Base-by-base conservation (phyloP, 1,140 invertebrate species). In the Carcinoscorpius rotundicauda region DNA sequence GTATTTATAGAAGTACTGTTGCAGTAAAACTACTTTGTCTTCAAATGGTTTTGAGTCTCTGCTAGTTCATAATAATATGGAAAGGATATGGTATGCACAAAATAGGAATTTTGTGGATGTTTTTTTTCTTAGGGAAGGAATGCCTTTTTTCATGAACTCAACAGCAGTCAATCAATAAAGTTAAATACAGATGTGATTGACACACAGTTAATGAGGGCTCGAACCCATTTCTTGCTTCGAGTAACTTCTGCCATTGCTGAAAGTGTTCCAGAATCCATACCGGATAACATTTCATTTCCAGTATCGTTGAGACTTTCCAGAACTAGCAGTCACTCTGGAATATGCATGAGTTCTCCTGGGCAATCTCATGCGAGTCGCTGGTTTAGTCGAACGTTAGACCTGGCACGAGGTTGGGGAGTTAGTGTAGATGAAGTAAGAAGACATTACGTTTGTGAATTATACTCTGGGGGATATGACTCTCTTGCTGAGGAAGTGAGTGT, bases 371-470 rank as follows among this genome's bases (percentile, higher is more conserved):
- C 29, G 29, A 71, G 68, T 53, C 65, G 62, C 52, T 69, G 67
- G 67, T 68, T 73, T 89, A 87, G 84, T 86, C 89, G 77, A 76
- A 83, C 71, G 83, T 84, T 85, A 58, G 80, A 79, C 29, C 75
- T 96, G 49, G 87, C 87, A 0, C 82, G 84, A 56, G 82, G 87
- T 61, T 95, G 93, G 90, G 82, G 84, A 65, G 76, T 94, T 51
- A 85, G 90, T 73, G 79, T 82, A 29, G 88, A 91, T 71, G 81
- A 84, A 68, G 76, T 95, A 52, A 82, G 84, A 69, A 81, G 86
- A 70, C 86, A 89, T 77, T 85, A 91, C 79, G 82, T 89, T 58
- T 83, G 83, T 71, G 84, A 89, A 71, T 77, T 92, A 10, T 92
- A 90, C 73, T 81, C 82, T 2, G 82, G 83, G 73, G 88, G 88